A percentile compares a stretch with the other conserved stretches of the same genome.
These are phyloP conservation scores for Actinia tenebrosa DNA, from an alignment of 64 coral and sea anemone genomes.

Conservation along the genomic window DNA sequence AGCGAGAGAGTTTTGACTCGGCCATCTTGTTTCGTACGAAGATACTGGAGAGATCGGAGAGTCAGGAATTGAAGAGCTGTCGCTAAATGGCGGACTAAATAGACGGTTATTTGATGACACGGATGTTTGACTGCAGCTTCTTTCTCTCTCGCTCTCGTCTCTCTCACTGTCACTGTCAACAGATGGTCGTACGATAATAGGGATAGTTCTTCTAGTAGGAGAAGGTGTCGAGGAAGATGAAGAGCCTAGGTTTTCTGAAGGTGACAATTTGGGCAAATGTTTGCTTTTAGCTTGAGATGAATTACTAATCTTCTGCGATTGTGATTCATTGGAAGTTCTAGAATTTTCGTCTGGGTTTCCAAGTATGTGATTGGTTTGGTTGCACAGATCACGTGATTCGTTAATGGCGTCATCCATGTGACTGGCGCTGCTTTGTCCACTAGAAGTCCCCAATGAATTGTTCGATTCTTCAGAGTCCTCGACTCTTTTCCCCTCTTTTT, in stretches of 20 bases:
- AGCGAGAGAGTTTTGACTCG: constrained; percentile 32
- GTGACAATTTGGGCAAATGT: background rate
- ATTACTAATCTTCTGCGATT: background rate
- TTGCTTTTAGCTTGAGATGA: background rate
- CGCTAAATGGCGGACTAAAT: background rate
- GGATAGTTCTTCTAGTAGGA: constrained; percentile 9
- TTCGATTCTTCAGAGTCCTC: background rate
- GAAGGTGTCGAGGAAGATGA: background rate
- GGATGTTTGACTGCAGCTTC: background rate
- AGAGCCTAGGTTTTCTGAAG: background rate
- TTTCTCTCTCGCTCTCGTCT: background rate
- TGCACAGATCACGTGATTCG: background rate
- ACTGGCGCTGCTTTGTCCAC: constrained; percentile 4
- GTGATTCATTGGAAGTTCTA: background rate
- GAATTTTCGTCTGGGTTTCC: background rate
- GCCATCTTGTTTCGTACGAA: background rate
- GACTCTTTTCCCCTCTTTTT: background rate
- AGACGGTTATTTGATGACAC: background rate
- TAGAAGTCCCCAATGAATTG: background rate
- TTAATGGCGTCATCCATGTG: background rate
- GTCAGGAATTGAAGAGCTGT: background rate
- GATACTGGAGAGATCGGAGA: background rate
- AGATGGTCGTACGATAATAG: background rate
- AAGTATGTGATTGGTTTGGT: background rate
- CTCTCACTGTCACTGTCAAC: background rate